Conservation (phyloP, 1,140 invertebrate genomes). For the Micrasema minimum region DNA sequence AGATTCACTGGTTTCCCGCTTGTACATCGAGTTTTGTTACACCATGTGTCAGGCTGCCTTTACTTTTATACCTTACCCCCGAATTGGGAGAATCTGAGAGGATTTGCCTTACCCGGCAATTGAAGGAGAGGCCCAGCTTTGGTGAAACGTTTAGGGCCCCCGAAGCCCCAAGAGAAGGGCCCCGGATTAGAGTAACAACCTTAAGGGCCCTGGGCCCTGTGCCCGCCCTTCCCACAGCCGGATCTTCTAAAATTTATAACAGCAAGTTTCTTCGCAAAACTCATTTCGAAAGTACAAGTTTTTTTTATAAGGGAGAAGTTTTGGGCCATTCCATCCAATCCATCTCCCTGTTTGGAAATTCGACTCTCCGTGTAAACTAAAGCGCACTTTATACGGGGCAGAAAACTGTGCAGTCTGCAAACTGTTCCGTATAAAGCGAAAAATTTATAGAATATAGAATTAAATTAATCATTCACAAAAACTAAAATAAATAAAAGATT, state of each 20-base stretch:
- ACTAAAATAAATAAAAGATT: no score
- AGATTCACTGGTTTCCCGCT: no score
- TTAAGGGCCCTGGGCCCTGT: not conserved
- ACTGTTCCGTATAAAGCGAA: no score
- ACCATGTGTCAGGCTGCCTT: no score
- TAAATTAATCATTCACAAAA: no score
- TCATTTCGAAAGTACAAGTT: constrained; percentile 48
- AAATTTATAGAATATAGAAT: no score
- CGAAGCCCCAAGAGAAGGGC: constrained; percentile 11
- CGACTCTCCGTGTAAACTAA: no score
- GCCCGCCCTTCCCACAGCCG: constrained; percentile 34
- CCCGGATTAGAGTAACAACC: constrained; percentile 4
- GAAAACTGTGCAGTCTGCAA: no score
- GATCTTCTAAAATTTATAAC: constrained; percentile 53
- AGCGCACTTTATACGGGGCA: no score
- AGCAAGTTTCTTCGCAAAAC: constrained; percentile 49
- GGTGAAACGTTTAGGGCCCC: constrained; percentile 26
- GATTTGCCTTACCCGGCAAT: not conserved
- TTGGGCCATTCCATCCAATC: constrained; percentile 4
- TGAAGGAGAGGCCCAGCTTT: not conserved
- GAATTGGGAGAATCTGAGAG: constrained; percentile 7
- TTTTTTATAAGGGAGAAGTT: constrained; percentile 31
- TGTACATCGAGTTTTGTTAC: no score
- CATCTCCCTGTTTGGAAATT: not conserved
- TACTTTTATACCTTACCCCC: not conserved